Conservation (phyloP, 2,888 invertebrate species). For the Drosophila yooni region DNA sequence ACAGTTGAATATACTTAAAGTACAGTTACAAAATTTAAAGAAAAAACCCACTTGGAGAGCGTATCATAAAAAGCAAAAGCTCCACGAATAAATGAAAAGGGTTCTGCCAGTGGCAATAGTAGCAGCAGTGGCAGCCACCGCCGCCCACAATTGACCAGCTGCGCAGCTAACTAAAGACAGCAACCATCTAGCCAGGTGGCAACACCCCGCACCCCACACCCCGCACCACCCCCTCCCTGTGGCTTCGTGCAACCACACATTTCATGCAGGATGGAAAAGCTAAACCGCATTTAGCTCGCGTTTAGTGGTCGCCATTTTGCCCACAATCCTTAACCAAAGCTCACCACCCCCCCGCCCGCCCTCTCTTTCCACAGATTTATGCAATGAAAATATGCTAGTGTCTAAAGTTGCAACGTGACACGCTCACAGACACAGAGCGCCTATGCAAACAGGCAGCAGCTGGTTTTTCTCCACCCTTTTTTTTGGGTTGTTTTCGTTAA, state of each 20-base stretch:
- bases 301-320: constrained; percentile 72
- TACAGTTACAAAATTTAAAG: neutral
- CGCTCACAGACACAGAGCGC: constrained; percentile 24
- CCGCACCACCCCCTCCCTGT: constrained; percentile 1
- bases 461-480: constrained; percentile 5
- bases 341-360: neutral
- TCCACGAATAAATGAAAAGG: neutral
- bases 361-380: constrained; percentile 49
- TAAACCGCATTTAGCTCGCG: constrained; percentile 79
- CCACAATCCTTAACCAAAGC: constrained; percentile 27
- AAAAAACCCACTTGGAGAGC: neutral
- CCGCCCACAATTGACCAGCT: constrained; percentile 56
- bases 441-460: constrained; percentile 30
- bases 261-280: constrained; percentile 71
- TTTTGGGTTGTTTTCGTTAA: constrained; percentile 61
- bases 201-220: constrained; percentile 6
- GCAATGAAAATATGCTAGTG: constrained; percentile 71
- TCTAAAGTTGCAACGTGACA: constrained; percentile 61
- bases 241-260: constrained; percentile 60
- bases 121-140: constrained; percentile 1
- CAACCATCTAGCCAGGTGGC: constrained; percentile 35
- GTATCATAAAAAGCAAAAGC: neutral
- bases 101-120: constrained; percentile 20
- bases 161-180: constrained; percentile 60
- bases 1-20: neutral